Base-by-base conservation (phyloP, 2,113 vertebrate species). In the Gnathonemus longibarbis region DNA sequence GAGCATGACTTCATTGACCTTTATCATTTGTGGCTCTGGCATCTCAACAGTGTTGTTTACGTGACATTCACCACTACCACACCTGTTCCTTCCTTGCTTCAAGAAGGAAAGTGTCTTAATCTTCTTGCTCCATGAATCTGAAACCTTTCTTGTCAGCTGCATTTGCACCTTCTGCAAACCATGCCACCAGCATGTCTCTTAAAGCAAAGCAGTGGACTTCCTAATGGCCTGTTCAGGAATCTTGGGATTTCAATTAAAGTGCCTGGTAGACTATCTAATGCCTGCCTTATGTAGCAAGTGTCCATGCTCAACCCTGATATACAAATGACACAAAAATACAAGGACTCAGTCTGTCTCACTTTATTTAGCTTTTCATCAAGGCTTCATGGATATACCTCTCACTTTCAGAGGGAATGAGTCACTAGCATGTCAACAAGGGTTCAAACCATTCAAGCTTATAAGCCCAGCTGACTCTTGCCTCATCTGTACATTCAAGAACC, bases 51-150 rank as follows among this genome's bases (percentile, higher is more conserved):
- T 86, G 83, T n/a, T 74, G 83, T 90, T 62, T 56, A 90, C 53
- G 52, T 89, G 52, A 90, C 39, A 58, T 56, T 90, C 19, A 45
- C 8, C 24, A 35, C 15, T 92, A 93, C 94, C 94, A 95, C 95
- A 95, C 94, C 94, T 94, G 93, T 94, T 95, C 94, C 94, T 96
- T 96, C 94, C 95, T 95, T 94, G 94, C 94, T 83, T 83, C 39
- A 42, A 83, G 11, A 5, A 42, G 35, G 5, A 39, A 83, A 35
- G 31, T 42, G 35, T 21, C 31, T 42, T 17, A 42, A 83, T 3
- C 1, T 10, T 15, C 1, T n/a, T 27, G 58, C 58, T 27, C 24
- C 58, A 66, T 66, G 27, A 66, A 66, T 66, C 58, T 66, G 58
- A 66, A 66, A 8, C 58, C 27, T 74, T 74, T 74, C 66, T 13